Base-by-base conservation (phyloP, 2,888 invertebrate genomes). In the Caenorhabditis parvicauda region DNA sequence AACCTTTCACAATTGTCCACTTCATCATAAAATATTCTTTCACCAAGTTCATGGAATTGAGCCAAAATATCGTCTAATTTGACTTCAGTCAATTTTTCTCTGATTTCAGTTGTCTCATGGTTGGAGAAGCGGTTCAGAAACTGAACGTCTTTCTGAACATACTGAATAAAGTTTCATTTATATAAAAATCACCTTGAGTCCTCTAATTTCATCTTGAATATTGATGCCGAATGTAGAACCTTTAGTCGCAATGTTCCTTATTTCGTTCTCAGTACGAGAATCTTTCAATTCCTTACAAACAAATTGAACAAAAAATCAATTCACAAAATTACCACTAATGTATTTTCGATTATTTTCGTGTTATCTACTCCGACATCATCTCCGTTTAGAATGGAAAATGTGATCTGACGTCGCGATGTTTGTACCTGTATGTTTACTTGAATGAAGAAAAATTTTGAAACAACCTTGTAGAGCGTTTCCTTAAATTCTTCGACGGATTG, bases 401-500 rank as follows among this genome's bases (percentile, higher is more conserved):
- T 76, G 7, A 77, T 59, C 21, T 42, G 41, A 44, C 72, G 65
- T 25, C 77, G 59, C 5, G 65, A 70, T 12, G 69, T 64, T 72
- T 77, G 77, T 68, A 71, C 75, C 76, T 77, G 22, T 35, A 6
- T 27, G 9, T 19, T 27, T 24, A 22, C 17, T 35, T 35, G 2
- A 19, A 39, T 25, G 6, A 22, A 27, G 0, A 25, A 32, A 37
- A 22, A 24, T 14, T 39, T 3, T 22, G 21, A n/a, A 43, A 46
- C 24, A 22, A 75, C 75, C 54, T 65, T 49, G 54, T 75, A 76
- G 52, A 75, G 56, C 9, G 65, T 51, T 32, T 55, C 58, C 46
- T 76, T 73, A 58, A 74, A 75, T n/a, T 73, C 72, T 17, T 75
- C 75, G 39, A 75, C 73, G n/a, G 67, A 50, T 44, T 67, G 63